Base-by-base conservation (phyloP, 2,888 invertebrate species). In the Conomelus anceps region DNA sequence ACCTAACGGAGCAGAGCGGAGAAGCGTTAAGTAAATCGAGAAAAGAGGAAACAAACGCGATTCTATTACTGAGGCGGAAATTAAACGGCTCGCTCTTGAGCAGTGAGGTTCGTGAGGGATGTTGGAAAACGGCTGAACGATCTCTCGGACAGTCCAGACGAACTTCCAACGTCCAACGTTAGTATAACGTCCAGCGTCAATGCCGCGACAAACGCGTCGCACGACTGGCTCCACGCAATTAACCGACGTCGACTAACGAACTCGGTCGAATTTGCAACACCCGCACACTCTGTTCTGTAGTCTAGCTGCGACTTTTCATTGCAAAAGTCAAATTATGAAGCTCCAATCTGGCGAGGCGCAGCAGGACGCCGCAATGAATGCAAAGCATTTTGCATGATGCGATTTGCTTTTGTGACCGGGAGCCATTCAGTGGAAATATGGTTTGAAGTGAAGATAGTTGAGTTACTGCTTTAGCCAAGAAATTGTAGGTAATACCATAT, bases 31-130 rank as follows among this genome's bases (percentile, higher is more conserved):
- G 26, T 86, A 24, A 86, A 86, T 86, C 29, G 86, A 86, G 86
- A 86, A 86, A 86, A 86, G 86, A 29, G 86, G 29, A 29, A 86
- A 86, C 86, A 86, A 86, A 86, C 29, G 86, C 86, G 24, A 86
- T 86, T 86, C 86, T 86, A 86, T 86, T 86, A 86, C 86, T 86
- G 86, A 86, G 86, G 86, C 86, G 86, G 86, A 86, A 86, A 86
- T 86, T 86, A 86, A 86, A 86, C 63, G 63, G 63, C 3, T n/a
- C n/a, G n/a, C n/a, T n/a, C n/a, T 63, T 20, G 63, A 63, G 3
- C 3, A 13, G 13, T 20, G 63, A n/a, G 11, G 13, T 17, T 34
- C 34, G 34, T 34, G 1, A 34, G 13, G 9, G 34, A 34, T 34
- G 9, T 11, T 20, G n/a, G n/a, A n/a, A n/a, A n/a, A n/a, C n/a